phyloP scores from a whole-genome alignment of 2,113 vertebrate genomes.

The Tragulus kanchil region DNA sequence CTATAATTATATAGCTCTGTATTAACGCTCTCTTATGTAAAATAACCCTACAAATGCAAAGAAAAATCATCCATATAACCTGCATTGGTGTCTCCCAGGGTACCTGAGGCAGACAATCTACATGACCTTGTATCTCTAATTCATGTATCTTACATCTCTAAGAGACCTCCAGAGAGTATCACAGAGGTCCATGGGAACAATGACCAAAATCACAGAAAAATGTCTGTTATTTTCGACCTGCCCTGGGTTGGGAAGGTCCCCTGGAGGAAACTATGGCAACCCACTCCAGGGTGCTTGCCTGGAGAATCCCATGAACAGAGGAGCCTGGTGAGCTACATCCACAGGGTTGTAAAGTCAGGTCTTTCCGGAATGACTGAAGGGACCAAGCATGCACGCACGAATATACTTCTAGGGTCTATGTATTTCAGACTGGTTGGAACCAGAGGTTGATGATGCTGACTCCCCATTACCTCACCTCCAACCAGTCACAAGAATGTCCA shows the following conservation, averaged over 20 bases:
- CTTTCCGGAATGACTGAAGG: neutral
- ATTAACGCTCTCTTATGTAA: neutral
- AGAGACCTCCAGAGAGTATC: neutral
- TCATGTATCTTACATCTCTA: neutral
- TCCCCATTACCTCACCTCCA: neutral
- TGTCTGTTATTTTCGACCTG: too few relatives aligned
- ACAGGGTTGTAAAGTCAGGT: neutral
- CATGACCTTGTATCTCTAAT: neutral
- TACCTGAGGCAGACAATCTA: neutral
- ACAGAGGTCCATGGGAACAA: neutral
- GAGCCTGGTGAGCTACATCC: neutral
- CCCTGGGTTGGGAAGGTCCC: neutral
- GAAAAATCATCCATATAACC: neutral
- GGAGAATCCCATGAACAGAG: neutral
- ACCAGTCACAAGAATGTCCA: neutral
- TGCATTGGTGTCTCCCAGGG: neutral
- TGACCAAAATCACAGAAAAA: neutral
- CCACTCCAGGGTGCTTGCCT: neutral
- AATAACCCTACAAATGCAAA: neutral
- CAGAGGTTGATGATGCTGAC: neutral
- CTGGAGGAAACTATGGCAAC: neutral
- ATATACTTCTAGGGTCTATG: neutral
- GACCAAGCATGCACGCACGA: neutral
- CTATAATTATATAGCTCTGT: neutral
- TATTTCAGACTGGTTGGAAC: neutral